phyloP scores from a whole-genome alignment of 53 echinoderm and acorn worm species.

The Patiria pectinifera region DNA sequence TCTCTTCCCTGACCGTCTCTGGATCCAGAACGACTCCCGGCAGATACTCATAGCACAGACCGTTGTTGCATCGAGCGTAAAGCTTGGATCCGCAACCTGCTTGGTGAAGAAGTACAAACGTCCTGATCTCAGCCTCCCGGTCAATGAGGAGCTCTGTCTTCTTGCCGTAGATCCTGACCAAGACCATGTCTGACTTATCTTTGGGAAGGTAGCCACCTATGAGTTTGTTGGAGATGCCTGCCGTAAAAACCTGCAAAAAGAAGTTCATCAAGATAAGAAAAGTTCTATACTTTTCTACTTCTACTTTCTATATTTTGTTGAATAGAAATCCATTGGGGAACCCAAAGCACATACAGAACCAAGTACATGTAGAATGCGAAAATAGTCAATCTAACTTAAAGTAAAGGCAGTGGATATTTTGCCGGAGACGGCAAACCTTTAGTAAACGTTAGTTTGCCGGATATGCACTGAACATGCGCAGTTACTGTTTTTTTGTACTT shows the following conservation, averaged over 20 bases:
- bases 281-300: too few relatives aligned
- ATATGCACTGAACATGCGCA: too few relatives aligned
- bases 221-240: conserved; percentile 93
- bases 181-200: conserved; percentile 79
- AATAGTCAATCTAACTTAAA: too few relatives aligned
- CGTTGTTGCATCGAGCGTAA: conserved; percentile 88
- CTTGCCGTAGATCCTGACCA: conserved; percentile 89
- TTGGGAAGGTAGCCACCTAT: conserved; percentile 78
- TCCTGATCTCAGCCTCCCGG: conserved; percentile 75
- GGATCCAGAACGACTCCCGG: conserved; percentile 75
- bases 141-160: conserved; percentile 89
- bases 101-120: conserved; percentile 74
- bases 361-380: too few relatives aligned
- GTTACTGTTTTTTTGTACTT: too few relatives aligned
- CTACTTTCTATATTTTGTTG: too few relatives aligned
- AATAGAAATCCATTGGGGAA: too few relatives aligned
- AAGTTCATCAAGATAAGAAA: background rate
- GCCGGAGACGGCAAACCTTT: too few relatives aligned
- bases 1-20: conserved; percentile 74
- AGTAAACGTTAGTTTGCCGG: too few relatives aligned
- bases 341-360: too few relatives aligned
- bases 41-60: conserved; percentile 87
- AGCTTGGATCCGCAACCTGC: conserved; percentile 89
- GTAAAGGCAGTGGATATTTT: too few relatives aligned
- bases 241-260: conserved; percentile 76